A percentile compares a stretch with the other conserved stretches of the same genome.
Conservation (phyloP, 1,140 invertebrate species). For the Laupala kohalensis region DNA sequence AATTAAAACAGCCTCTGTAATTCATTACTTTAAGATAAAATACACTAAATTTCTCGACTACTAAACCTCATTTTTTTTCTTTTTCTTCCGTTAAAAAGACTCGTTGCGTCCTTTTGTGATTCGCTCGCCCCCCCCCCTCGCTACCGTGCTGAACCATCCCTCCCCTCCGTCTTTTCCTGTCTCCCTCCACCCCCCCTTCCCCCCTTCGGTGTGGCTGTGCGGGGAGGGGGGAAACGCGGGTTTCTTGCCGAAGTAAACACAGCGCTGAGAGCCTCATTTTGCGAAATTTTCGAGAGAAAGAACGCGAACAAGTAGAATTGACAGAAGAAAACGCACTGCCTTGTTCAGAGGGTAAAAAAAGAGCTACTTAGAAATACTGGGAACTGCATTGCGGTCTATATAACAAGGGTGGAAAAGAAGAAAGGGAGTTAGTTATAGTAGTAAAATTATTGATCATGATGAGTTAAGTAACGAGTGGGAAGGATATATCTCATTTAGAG, state of each 20-base stretch:
- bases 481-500: too few relatives aligned
- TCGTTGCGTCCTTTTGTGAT: background rate
- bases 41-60: background rate
- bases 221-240: background rate
- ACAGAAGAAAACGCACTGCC: background rate
- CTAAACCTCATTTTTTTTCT: too few relatives aligned
- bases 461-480: too few relatives aligned
- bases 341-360: background rate
- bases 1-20: background rate
- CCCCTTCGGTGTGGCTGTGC: too few relatives aligned
- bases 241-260: background rate
- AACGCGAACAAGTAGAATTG: background rate
- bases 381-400: background rate
- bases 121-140: background rate
- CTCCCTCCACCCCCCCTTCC: too few relatives aligned
- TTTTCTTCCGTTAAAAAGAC: background rate
- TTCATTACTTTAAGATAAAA: background rate
- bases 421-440: too few relatives aligned
- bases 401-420: background rate
- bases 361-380: background rate
- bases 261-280: background rate
- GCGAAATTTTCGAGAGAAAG: background rate
- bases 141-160: too few relatives aligned
- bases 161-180: too few relatives aligned
- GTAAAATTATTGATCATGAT: too few relatives aligned